These are phyloP conservation scores for Phalacrocorax brasilianus DNA, from an alignment of 2,113 vertebrate genomes.

Conservation along the genomic window DNA sequence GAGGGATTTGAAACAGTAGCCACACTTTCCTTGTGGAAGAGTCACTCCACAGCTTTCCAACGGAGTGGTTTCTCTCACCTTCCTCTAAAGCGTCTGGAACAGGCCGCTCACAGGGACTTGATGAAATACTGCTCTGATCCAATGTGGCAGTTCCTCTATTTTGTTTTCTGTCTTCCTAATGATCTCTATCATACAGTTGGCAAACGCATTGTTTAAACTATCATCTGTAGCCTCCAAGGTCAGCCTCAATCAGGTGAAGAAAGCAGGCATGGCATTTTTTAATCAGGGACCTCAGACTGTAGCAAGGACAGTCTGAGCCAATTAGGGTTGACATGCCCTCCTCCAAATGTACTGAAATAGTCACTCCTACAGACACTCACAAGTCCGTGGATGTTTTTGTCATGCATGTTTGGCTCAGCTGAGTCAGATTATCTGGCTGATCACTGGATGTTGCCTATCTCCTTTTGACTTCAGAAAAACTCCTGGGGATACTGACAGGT, in stretches of 20 bases:
- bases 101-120: neutral
- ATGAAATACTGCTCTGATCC: neutral
- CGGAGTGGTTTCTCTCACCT: neutral
- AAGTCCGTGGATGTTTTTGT: neutral
- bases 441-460: too few relatives aligned
- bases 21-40: neutral
- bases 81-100: neutral
- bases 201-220: neutral
- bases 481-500: neutral
- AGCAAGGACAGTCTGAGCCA: neutral
- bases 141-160: neutral
- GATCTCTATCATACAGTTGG: neutral
- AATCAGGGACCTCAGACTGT: neutral
- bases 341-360: neutral
- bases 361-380: neutral
- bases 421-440: neutral
- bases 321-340: fast-evolving
- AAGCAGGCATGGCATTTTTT: neutral
- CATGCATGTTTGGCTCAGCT: neutral
- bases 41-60: neutral
- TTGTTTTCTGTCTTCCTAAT: neutral
- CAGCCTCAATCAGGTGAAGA: neutral
- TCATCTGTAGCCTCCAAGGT: fast-evolving
- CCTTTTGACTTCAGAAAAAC: neutral
- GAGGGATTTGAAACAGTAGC: fast-evolving